A percentile compares a stretch with the other conserved stretches of the same genome.
Conservation (phyloP, 2,888 invertebrate genomes). For the Apocheima hispidaria region DNA sequence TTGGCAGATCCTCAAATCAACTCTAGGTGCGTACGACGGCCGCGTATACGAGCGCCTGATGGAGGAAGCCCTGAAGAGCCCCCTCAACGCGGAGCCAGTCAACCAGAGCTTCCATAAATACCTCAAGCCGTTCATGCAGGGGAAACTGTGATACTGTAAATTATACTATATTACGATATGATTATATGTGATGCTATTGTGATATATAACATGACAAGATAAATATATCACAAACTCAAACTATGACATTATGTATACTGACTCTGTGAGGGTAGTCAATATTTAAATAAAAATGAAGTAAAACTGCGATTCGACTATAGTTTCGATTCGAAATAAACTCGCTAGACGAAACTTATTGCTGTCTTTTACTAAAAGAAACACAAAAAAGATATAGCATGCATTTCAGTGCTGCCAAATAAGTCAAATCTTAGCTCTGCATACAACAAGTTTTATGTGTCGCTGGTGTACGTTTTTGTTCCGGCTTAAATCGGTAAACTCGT, state of each 20-base stretch:
- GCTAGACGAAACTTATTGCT: too few relatives aligned
- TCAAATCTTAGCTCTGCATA: too few relatives aligned
- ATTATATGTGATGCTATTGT: constrained; percentile 27
- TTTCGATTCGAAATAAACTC: too few relatives aligned
- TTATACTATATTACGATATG: neutral
- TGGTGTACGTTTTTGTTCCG: too few relatives aligned
- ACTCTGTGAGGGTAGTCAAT: neutral
- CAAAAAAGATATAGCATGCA: too few relatives aligned
- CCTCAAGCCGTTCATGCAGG: constrained; percentile 92
- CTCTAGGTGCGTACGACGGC: constrained; percentile 93
- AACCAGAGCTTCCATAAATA: constrained; percentile 91
- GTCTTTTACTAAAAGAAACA: too few relatives aligned
- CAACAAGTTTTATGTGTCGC: too few relatives aligned
- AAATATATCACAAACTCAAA: neutral
- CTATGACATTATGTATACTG: neutral
- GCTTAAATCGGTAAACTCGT: too few relatives aligned
- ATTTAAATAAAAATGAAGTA: neutral
- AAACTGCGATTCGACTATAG: too few relatives aligned
- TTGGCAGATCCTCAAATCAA: constrained; percentile 87
- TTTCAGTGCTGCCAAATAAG: too few relatives aligned
- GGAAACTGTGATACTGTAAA: constrained; percentile 86
- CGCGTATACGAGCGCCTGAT: constrained; percentile 93
- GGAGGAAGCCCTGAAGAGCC: constrained; percentile 92
- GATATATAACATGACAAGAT: constrained; percentile 38
- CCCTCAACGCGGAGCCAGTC: constrained; percentile 92